Evolutionary conservation across 2,797 vertebrate genomes (phyloP).

Genomic region (Chiroxiphia lanceolata): DNA sequence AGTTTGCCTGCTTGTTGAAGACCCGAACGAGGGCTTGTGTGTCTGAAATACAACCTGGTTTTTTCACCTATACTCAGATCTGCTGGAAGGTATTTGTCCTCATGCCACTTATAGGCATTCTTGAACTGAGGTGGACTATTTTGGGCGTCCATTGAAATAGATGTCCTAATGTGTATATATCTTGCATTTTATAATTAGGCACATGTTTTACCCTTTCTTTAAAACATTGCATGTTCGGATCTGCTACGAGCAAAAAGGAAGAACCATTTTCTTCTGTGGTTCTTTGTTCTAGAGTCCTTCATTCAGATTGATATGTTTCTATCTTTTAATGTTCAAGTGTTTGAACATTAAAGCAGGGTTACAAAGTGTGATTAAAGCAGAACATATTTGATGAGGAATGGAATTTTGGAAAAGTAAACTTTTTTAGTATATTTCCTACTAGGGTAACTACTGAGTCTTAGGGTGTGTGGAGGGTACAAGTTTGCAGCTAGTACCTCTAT

Average conservation of each 20-base stretch:
- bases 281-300: constrained; percentile 12
- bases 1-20: not conserved
- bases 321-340: not conserved
- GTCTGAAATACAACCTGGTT: not conserved
- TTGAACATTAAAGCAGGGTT: constrained; percentile 1
- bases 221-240: not conserved
- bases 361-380: not conserved
- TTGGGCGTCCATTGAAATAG: not conserved
- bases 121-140: not conserved
- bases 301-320: not conserved
- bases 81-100: not conserved
- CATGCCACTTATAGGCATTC: fast-evolving
- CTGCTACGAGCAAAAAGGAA: not conserved
- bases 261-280: not conserved
- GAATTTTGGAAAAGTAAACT: not conserved
- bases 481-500: not conserved
- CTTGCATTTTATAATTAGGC: not conserved
- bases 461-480: not conserved
- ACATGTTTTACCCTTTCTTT: not conserved
- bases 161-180: not conserved
- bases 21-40: not conserved
- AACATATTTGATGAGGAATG: not conserved
- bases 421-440: not conserved
- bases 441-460: not conserved
- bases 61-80: not conserved